Percentiles rank a stretch among this genome's conserved stretches.
Evolutionary conservation across 2,797 vertebrate species (phyloP).

Genomic region (Arctocebus calabarensis): DNA sequence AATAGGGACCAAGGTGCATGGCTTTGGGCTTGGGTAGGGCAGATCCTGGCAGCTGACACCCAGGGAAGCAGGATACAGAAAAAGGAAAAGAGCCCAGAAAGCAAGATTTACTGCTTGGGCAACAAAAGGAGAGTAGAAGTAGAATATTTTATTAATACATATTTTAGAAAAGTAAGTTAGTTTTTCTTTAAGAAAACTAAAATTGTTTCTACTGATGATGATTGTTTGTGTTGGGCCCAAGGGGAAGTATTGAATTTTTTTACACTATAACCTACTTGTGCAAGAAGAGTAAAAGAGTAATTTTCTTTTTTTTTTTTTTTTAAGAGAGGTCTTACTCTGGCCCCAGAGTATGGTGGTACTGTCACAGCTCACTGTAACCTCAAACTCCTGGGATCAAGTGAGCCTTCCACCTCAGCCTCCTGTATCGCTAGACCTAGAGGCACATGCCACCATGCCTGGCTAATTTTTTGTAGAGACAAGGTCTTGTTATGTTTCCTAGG

Average conservation of each 20-base stretch:
- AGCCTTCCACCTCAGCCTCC: too few relatives aligned
- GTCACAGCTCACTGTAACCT: neutral
- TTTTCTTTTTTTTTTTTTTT: neutral
- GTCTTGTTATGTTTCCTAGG: too few relatives aligned
- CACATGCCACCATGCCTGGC: too few relatives aligned
- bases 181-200: neutral
- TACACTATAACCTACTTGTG: neutral
- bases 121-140: neutral
- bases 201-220: neutral
- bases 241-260: neutral
- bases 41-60: neutral
- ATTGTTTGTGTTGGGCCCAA: neutral
- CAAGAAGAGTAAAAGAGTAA: neutral
- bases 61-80: neutral
- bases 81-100: neutral
- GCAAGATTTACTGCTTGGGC: neutral
- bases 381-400: neutral
- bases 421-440: too few relatives aligned
- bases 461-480: too few relatives aligned
- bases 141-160: neutral
- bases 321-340: neutral
- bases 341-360: neutral
- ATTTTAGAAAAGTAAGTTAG: constrained; percentile 8
- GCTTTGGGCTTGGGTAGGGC: neutral
- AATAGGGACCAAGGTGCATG: neutral